Evolutionary conservation across 2,113 vertebrate genomes (phyloP), one percentile per base, ranked within the genome.

Genomic region (Microtus oregoni): DNA sequence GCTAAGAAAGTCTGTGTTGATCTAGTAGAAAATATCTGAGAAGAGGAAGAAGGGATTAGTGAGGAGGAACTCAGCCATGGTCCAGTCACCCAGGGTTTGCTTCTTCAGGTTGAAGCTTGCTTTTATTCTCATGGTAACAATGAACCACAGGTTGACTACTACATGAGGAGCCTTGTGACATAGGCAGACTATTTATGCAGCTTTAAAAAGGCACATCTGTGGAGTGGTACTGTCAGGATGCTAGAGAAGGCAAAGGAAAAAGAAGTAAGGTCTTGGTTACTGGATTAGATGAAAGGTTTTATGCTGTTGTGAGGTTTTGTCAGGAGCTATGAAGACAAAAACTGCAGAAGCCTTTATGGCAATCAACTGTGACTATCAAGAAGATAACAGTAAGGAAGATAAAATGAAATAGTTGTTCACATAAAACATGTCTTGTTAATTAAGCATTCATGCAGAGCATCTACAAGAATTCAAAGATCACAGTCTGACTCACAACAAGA

Each of bases 51-150:
- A 52, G 44, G 38, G 20, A 61, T 68, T 22, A 32, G 63, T 32
- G 2, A 63, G 50, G 24, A 65, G 26, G n/a, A 63, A 47, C 0
- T 0, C 5, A 26, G 17, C 0, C 3, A 10, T 35, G 4, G 14
- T 61, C 12, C 15, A 9, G 63, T 2, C 41, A 24, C 19, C 5
- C 12, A 35, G 30, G 10, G 12, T 50, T 19, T 22, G 12, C 24
- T 32, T 35, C 30, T 22, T 83, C 9, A 26, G 2, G 26, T 3
- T 20, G 4, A 41, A 65, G 41, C n/a, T 77, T 14, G 2, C 55
- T 77, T 86, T 89, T 61, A 3, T 81, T 47, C 89, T 79, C 17
- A 38, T 5, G 1, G n/a, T 28, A 58, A 20, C 73, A 22, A 19
- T 24, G 24, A 47, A 3, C 1, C 47, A 30, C 3, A 35, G 55